Conservation (phyloP, 2,113 vertebrate species). For the Penelope pileata region DNA sequence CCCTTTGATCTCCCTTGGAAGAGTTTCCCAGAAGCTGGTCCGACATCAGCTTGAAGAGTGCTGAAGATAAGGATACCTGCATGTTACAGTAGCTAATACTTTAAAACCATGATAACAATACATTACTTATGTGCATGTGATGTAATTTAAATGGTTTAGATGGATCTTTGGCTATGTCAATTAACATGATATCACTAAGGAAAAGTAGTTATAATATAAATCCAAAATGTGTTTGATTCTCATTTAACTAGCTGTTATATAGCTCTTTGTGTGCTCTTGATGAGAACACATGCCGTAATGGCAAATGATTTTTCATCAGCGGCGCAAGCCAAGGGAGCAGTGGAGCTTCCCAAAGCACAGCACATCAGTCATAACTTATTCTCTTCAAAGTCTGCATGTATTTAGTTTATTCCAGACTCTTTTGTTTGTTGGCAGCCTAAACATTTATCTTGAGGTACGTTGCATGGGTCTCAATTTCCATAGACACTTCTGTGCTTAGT, state of each 20-base stretch:
- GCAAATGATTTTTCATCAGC: background rate
- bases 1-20: background rate
- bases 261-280: background rate
- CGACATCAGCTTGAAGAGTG: background rate
- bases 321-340: background rate
- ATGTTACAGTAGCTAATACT: background rate
- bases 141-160: background rate
- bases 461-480: background rate
- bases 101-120: background rate
- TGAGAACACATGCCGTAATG: background rate
- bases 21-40: background rate
- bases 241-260: background rate
- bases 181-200: background rate
- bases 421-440: background rate
- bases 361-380: background rate
- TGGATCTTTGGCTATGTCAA: background rate
- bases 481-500: background rate
- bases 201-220: background rate
- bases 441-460: background rate
- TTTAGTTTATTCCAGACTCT: background rate
- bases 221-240: background rate
- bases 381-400: background rate
- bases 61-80: background rate
- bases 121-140: accelerated
- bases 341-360: background rate